These are phyloP conservation scores for Prosapia bicincta DNA, from an alignment of 2,888 invertebrate genomes.

Conservation along the genomic window DNA sequence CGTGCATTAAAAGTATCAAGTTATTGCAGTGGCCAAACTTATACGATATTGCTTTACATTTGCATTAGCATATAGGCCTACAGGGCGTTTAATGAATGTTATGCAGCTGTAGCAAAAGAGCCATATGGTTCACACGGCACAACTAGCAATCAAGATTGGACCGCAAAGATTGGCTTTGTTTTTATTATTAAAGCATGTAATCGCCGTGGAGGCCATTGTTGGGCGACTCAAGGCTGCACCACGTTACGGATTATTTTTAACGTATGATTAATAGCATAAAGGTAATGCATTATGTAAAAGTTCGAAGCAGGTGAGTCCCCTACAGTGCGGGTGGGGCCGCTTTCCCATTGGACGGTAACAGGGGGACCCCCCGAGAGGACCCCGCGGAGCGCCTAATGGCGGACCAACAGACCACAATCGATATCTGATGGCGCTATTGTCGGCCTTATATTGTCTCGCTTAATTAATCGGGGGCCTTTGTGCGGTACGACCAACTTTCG, in stretches of 20 bases:
- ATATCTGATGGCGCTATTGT: conserved; percentile 2
- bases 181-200: background rate
- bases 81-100: no score
- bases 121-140: background rate
- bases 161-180: background rate
- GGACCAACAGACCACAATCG: conserved; percentile 2
- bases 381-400: background rate
- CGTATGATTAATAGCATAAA: background rate
- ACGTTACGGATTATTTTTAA: background rate
- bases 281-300: conserved; percentile 2
- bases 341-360: background rate
- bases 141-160: background rate
- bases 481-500: background rate
- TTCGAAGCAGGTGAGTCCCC: conserved; percentile 2
- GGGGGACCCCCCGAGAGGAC: background rate
- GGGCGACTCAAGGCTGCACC: background rate
- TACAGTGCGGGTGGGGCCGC: background rate
- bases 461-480: background rate
- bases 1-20: no score
- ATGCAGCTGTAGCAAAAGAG: no score
- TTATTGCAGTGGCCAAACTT: no score
- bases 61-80: no score
- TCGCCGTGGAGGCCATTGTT: background rate
- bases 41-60: no score
- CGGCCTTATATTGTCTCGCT: background rate